These are phyloP conservation scores for Halyomorpha halys DNA, from an alignment of 1,140 invertebrate genomes.

Conservation along the genomic window DNA sequence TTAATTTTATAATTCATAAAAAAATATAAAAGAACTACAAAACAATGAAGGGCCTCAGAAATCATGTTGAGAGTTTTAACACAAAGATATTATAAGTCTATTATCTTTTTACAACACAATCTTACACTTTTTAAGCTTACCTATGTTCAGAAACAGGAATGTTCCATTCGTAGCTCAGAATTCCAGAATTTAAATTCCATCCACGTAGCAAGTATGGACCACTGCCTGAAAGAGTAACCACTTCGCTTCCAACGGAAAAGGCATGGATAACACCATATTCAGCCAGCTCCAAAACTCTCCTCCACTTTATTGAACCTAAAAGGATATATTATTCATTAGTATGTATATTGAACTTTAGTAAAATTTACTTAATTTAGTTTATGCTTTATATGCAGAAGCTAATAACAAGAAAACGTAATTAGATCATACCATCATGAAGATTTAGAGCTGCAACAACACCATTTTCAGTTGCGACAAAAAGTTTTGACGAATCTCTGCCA, in stretches of 20 bases:
- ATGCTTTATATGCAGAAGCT: neutral
- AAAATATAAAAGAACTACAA: no score
- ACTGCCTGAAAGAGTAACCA: constrained; percentile 57
- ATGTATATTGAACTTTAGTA: constrained; percentile 4
- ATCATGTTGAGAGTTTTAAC: no score
- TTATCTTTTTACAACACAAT: no score
- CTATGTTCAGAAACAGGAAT: neutral
- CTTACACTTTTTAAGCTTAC: neutral
- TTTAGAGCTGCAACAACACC: constrained; percentile 66
- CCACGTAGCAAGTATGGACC: constrained; percentile 61
- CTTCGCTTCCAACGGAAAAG: constrained; percentile 46
- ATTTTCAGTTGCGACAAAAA: constrained; percentile 78
- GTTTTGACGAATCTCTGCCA: constrained; percentile 55
- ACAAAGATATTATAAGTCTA: no score
- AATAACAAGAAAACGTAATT: constrained; percentile 15
- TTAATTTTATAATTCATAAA: neutral
- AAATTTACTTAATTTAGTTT: neutral
- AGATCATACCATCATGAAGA: neutral
- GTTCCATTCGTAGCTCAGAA: constrained; percentile 44
- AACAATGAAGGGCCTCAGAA: no score
- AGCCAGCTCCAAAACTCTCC: constrained; percentile 61
- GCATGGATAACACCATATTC: constrained; percentile 44
- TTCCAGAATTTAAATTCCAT: constrained; percentile 56
- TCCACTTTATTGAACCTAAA: constrained; percentile 65
- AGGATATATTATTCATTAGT: constrained; percentile 13